Percentiles rank a stretch among this genome's conserved stretches.
phyloP scores from a whole-genome alignment of 2,797 vertebrate genomes.

The Pagetopsis macropterus region DNA sequence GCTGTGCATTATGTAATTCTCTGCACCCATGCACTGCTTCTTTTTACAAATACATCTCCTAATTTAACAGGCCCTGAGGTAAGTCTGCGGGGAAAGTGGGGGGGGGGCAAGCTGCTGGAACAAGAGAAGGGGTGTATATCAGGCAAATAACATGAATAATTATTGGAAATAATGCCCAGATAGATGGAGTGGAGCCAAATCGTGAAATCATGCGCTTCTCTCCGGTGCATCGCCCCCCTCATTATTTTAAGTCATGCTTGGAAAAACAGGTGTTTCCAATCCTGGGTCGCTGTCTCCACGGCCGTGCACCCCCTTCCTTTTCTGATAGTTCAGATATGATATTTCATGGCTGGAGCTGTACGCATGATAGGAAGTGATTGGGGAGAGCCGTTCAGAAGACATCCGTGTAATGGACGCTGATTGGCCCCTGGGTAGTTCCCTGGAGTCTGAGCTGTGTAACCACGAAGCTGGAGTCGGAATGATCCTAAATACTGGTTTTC shows the following conservation, averaged over 20 bases:
- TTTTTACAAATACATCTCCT: slow-evolving; percentile 48
- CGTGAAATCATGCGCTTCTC: slow-evolving; percentile 81
- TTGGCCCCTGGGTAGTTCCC: slow-evolving; percentile 73
- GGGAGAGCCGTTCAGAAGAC: slow-evolving; percentile 73
- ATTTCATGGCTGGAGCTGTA: slow-evolving; percentile 77
- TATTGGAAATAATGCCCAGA: slow-evolving; percentile 82
- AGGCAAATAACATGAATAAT: slow-evolving; percentile 78
- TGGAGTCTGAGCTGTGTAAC: slow-evolving; percentile 47
- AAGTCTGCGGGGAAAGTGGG: slow-evolving; percentile 43
- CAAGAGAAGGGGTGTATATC: slow-evolving; percentile 45
- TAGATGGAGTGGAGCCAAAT: slow-evolving; percentile 78
- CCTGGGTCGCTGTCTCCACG: slow-evolving; percentile 66
- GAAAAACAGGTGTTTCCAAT: slow-evolving; percentile 88
- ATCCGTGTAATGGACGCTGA: slow-evolving; percentile 85
- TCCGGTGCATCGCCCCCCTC: slow-evolving; percentile 69
- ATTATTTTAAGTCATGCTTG: slow-evolving; percentile 79
- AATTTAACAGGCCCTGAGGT: slow-evolving; percentile 52
- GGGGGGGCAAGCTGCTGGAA: slow-evolving; percentile 47
- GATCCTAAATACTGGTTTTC: slow-evolving; percentile 62
- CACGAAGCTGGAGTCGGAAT: slow-evolving; percentile 49
- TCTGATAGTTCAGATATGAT: slow-evolving; percentile 83
- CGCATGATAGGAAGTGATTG: slow-evolving; percentile 80
- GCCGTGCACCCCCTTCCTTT: slow-evolving; percentile 60
- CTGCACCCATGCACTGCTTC: slow-evolving; percentile 22
- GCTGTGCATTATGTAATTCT: slow-evolving; percentile 58